Evolutionary conservation across 2,113 vertebrate species (phyloP), one percentile per base, ranked within the genome.

Genomic region (Chaenogobius annularis): DNA sequence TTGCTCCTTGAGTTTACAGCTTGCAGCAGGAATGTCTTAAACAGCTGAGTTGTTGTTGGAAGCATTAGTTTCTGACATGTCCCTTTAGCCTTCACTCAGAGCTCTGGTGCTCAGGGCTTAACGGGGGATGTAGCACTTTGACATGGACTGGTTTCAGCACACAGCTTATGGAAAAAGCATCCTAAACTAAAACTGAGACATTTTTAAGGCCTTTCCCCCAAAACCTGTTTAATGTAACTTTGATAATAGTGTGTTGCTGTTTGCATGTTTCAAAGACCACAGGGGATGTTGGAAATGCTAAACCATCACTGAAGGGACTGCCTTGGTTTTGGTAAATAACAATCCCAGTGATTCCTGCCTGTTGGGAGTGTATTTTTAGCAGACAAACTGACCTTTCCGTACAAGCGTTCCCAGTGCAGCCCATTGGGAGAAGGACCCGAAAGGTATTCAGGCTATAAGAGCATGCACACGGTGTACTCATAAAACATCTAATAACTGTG

Each of bases 41-140:
- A 76, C 70, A 80, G 77, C 77, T 73, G 70, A 78, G 75, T 81
- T 86, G 40, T 80, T 85, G 43, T 84, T 81, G 75, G 79, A 85
- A 50, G 37, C 66, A 13, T 26, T 12, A 58, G 22, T 74, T 59
- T 58, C 15, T 68, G 68, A 78, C 81, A 78, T 69, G 74, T 78
- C 58, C 66, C 74, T 81, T 81, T 69, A 73, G 73, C 78, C 65
- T 69, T 66, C 70, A 69, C 9, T 19, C 68, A 67, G 69, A 70
- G 70, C 73, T 69, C 35, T 71, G 52, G 74, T 50, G 48, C 55
- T 35, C 65, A 76, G 67, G 83, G 70, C 59, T 77, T 67, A 77
- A 64, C 54, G 70, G 46, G 58, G 68, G 46, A 75, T 70, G 40
- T 20, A 61, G 50, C 52, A 13, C 72, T 70, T 23, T 69, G 78